These are phyloP conservation scores for Aplocera efformata DNA, from an alignment of 2,888 invertebrate genomes.

Conservation along the genomic window DNA sequence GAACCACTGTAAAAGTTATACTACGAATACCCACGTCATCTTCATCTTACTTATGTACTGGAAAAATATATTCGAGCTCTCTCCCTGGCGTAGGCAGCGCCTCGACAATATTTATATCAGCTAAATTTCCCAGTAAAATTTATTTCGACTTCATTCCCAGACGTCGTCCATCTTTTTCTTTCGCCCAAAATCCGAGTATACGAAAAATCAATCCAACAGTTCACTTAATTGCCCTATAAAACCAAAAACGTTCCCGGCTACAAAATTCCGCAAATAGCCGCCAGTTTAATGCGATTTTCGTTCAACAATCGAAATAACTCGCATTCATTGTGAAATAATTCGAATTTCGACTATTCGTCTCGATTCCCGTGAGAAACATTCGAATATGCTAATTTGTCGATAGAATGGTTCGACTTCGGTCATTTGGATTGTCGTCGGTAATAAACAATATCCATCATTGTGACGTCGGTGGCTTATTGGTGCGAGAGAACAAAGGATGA, in stretches of 20 bases:
- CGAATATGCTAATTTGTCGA: slow-evolving; percentile 36
- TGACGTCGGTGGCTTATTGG: neutral
- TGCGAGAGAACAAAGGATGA: no score
- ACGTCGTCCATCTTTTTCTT: slow-evolving; percentile 8
- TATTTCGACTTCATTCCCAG: no score
- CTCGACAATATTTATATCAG: no score
- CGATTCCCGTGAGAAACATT: slow-evolving; percentile 47
- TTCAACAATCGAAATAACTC: slow-evolving; percentile 30
- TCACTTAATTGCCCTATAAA: slow-evolving; percentile 20
- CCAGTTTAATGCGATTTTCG: slow-evolving; percentile 17
- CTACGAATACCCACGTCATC: no score
- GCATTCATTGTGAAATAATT: slow-evolving; percentile 26
- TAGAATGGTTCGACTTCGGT: slow-evolving; percentile 23
- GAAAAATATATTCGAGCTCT: no score
- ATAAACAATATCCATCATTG: slow-evolving; percentile 19
- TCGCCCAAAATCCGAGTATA: slow-evolving; percentile 2
- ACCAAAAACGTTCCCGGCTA: slow-evolving; percentile 18
- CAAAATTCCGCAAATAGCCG: slow-evolving; percentile 27
- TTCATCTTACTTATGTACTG: no score
- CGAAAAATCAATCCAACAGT: slow-evolving; percentile 7
- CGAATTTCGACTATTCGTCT: slow-evolving; percentile 25
- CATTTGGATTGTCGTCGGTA: slow-evolving; percentile 23
- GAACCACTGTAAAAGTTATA: no score
- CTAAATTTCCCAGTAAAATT: no score
- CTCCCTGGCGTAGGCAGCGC: no score